Conservation (phyloP, 2,888 invertebrate genomes). For the Plemyria rubiginata region DNA sequence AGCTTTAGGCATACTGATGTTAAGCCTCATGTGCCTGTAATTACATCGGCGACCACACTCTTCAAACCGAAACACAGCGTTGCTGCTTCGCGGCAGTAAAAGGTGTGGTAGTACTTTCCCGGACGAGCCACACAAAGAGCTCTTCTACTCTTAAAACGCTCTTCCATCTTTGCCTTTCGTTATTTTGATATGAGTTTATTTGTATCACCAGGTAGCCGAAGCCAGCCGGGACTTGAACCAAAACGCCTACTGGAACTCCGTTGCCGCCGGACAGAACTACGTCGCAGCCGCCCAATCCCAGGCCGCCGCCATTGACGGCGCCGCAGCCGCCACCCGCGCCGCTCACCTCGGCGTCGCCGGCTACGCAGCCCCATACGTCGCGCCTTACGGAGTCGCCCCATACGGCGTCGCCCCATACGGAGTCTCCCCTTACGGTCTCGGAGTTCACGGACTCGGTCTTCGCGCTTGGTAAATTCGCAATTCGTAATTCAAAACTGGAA, state of each 20-base stretch:
- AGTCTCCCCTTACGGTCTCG: conserved; percentile 31
- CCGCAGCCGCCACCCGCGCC: conserved; percentile 52
- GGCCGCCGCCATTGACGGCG: conserved; percentile 70
- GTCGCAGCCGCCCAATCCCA: conserved; percentile 78
- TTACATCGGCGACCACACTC: too few relatives aligned
- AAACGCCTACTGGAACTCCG: conserved; percentile 75
- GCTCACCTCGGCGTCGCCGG: conserved; percentile 46
- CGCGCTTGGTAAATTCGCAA: conserved; percentile 66
- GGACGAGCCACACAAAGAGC: too few relatives aligned
- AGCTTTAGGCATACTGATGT: too few relatives aligned
- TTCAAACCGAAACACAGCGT: too few relatives aligned
- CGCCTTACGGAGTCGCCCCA: conserved; percentile 37
- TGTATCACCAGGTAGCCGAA: conserved; percentile 59
- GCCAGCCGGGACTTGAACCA: conserved; percentile 71
- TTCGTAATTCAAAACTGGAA: conserved; percentile 17
- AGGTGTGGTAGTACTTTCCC: too few relatives aligned
- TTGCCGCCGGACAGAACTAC: conserved; percentile 73
- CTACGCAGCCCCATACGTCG: conserved; percentile 42
- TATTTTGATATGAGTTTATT: neutral
- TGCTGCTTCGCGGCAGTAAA: too few relatives aligned
- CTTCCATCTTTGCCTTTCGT: too few relatives aligned
- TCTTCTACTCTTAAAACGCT: too few relatives aligned
- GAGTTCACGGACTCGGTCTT: conserved; percentile 42
- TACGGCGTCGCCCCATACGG: conserved; percentile 38
- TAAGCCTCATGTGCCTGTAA: too few relatives aligned